Conservation (phyloP, 2,797 vertebrate species). For the Bryconaethiops microstoma region DNA sequence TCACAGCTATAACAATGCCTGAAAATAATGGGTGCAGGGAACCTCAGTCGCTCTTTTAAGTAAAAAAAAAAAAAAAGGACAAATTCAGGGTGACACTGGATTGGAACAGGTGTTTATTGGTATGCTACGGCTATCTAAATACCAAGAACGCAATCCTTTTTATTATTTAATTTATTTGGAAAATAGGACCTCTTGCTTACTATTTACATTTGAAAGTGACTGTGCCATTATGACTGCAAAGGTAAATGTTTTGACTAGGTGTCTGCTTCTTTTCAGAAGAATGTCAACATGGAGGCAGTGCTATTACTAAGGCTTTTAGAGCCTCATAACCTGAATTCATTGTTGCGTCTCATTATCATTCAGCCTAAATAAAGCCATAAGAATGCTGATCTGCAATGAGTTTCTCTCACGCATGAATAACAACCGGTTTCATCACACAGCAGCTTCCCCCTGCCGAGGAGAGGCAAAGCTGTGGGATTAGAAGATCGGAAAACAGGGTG, state of each 20-base stretch:
- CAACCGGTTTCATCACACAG: constrained; percentile 49
- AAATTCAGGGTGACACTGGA: not conserved
- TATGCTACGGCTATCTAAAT: constrained; percentile 22
- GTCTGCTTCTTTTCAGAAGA: constrained; percentile 48
- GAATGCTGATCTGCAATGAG: constrained; percentile 55
- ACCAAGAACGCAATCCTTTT: constrained; percentile 32
- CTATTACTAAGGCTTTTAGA: constrained; percentile 54
- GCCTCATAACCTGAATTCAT: constrained; percentile 56
- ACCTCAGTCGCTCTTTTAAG: not conserved
- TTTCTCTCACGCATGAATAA: constrained; percentile 58
- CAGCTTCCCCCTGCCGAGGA: constrained; percentile 27
- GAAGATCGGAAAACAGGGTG: not conserved
- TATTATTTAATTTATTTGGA: constrained; percentile 36
- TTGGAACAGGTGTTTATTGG: not conserved
- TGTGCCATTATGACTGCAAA: constrained; percentile 28
- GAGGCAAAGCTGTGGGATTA: not conserved
- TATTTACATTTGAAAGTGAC: constrained; percentile 45
- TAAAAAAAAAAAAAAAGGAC: not conserved
- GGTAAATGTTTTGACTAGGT: constrained; percentile 56
- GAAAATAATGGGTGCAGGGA: constrained; percentile 11
- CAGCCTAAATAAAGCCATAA: constrained; percentile 56
- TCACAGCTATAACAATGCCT: constrained; percentile 9
- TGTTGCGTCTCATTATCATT: constrained; percentile 60
- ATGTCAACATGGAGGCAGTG: constrained; percentile 51
- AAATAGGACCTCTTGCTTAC: constrained; percentile 27